Base-by-base conservation (phyloP, 1,140 invertebrate genomes). In the Teleopsis dalmanni region DNA sequence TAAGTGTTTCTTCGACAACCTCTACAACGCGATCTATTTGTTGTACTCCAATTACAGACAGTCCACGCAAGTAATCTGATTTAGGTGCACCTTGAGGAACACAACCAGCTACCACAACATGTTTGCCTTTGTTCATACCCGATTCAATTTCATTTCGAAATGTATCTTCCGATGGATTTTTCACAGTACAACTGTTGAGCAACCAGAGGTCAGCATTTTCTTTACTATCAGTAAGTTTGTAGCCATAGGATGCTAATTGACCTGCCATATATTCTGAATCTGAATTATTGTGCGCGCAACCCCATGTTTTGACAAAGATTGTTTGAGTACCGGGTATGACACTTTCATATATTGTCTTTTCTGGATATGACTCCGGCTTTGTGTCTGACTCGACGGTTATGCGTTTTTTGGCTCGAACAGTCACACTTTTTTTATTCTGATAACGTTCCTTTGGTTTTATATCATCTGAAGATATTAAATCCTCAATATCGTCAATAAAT, bases 261-360 rank as follows among this genome's bases (percentile, higher is more conserved):
- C 95, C 95, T 29, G 91, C 91, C 95, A 99, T 99, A 62, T 98
- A 98, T 76, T 95, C 93, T 10, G 88, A 88, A 65, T 98, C 95
- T 0, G 91, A 95, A 64, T 81, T 95, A 68, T 98, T 98, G 70
- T 98, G 95, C 4, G 92, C 87, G 72, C 95, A 98, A 11, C 95
- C 95, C 95, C 95, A 98, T 40, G 95, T 98, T 73, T 95, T 95
- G 0, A 98, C 78, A 71, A 87, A 97, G 38, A 98, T 82, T 51
- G 78, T 88, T 66, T 95, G 90, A 1, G 86, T 91, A n/a, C 91
- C 92, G 69, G 88, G 87, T 41, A 91, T 82, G 46, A 85, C 76
- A 65, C 82, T 85, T 48, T 76, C 72, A 63, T 42, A 55, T 41
- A 59, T 71, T 50, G 11, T 53, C 27, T 67, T 56, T 41, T 59